Conservation (phyloP, 2,797 vertebrate species). For the Echeneis naucrates region DNA sequence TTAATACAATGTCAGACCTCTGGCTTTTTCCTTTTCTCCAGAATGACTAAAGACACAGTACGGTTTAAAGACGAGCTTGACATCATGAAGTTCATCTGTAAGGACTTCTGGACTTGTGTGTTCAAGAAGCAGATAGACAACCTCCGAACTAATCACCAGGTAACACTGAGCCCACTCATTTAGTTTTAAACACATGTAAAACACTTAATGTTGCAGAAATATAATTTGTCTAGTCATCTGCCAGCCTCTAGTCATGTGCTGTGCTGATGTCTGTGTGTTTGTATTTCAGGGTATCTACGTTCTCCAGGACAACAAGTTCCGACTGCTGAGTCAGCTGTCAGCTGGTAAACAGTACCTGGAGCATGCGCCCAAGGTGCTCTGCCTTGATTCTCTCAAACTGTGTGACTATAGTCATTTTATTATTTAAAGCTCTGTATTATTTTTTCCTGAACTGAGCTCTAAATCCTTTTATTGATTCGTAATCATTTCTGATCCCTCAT, state of each 20-base stretch:
- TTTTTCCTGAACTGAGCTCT: too few species aligned
- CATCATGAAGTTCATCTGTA: constrained; percentile 98
- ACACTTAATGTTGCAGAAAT: background rate
- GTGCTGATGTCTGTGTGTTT: constrained; percentile 8
- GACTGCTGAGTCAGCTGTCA: constrained; percentile 92
- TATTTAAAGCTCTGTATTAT: background rate
- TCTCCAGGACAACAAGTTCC: constrained; percentile 96
- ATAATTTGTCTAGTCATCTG: background rate
- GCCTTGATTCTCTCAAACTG: background rate
- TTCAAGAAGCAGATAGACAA: constrained; percentile 98
- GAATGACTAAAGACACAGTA: constrained; percentile 95
- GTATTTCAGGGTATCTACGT: constrained; percentile 93
- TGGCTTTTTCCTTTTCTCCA: constrained; percentile 65
- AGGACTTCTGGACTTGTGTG: constrained; percentile 96
- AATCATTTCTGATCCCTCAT: too few species aligned
- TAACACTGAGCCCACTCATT: constrained; percentile 51
- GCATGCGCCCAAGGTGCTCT: constrained; percentile 91
- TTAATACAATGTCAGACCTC: background rate
- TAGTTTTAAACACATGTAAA: background rate
- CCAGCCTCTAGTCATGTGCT: background rate
- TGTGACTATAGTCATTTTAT: background rate
- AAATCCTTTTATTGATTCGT: too few species aligned
- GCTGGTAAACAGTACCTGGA: constrained; percentile 95
- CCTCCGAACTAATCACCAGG: constrained; percentile 96
- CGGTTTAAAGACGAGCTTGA: constrained; percentile 98